Evolutionary conservation across 2,113 vertebrate genomes (phyloP).

Genomic region (Elephantulus edwardii): DNA sequence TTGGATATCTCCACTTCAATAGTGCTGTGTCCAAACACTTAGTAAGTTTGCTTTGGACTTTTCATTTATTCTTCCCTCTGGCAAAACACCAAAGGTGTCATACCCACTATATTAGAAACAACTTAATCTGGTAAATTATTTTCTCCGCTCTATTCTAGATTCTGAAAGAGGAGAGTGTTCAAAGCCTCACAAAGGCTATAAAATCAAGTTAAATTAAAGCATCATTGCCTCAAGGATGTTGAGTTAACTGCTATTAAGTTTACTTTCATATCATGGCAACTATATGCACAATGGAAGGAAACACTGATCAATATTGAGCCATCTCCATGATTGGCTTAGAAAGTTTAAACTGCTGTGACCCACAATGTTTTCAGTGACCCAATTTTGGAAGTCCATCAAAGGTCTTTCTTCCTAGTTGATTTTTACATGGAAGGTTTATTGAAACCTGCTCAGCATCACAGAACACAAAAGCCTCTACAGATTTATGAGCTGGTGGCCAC

Average conservation of each 20-base stretch:
- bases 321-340: background rate
- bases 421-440: background rate
- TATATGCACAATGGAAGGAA: background rate
- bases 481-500: background rate
- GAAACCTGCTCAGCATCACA: background rate
- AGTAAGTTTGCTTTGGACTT: rapidly evolving
- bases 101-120: rapidly evolving
- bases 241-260: background rate
- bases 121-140: rapidly evolving
- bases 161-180: background rate
- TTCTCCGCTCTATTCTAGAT: no score
- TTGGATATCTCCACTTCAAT: rapidly evolving
- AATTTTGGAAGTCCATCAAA: background rate
- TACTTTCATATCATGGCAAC: background rate
- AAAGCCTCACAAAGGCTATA: no score
- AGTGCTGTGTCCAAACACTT: rapidly evolving
- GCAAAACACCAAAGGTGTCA: background rate
- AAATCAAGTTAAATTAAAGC: no score
- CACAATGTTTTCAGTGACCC: background rate
- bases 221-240: no score
- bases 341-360: background rate
- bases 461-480: background rate
- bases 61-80: rapidly evolving
- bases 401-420: background rate
- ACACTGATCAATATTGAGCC: background rate